Conservation (phyloP, 2,888 invertebrate genomes). For the Tinea semifulvella region DNA sequence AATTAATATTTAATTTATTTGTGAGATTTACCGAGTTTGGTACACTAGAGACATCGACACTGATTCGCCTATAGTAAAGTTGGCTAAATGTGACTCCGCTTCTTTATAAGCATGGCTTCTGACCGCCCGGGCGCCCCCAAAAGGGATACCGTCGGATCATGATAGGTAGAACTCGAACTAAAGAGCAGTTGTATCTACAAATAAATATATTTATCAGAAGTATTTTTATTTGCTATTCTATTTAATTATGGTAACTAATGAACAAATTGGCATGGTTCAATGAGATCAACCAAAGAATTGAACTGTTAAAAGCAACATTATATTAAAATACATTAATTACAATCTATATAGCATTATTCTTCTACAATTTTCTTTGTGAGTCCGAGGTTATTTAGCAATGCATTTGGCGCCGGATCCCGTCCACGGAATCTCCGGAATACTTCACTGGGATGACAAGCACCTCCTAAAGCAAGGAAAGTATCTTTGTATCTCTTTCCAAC, state of each 20-base stretch:
- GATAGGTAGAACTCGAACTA: too few species aligned
- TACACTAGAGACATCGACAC: too few species aligned
- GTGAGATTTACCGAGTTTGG: too few species aligned
- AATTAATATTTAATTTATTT: too few species aligned
- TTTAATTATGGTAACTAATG: background rate
- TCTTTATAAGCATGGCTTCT: too few species aligned
- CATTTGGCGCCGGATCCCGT: constrained; percentile 88
- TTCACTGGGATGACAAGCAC: constrained; percentile 82
- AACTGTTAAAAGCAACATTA: background rate
- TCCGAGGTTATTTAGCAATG: constrained; percentile 74
- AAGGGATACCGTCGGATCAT: too few species aligned
- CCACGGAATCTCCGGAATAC: constrained; percentile 92
- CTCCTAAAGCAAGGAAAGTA: constrained; percentile 85
- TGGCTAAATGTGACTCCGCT: too few species aligned
- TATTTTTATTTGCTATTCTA: background rate
- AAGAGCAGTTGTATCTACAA: too few species aligned
- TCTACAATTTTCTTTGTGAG: constrained; percentile 47
- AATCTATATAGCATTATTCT: constrained; percentile 22
- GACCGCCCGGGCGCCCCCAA: too few species aligned
- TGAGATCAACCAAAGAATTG: background rate
- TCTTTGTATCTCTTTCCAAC: constrained; percentile 79
- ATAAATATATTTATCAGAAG: too few species aligned
- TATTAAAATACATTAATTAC: constrained; percentile 17
- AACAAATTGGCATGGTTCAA: background rate
- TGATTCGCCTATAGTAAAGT: too few species aligned